phyloP scores from a whole-genome alignment of 1,140 invertebrate genomes.

The Episyrphus balteatus region DNA sequence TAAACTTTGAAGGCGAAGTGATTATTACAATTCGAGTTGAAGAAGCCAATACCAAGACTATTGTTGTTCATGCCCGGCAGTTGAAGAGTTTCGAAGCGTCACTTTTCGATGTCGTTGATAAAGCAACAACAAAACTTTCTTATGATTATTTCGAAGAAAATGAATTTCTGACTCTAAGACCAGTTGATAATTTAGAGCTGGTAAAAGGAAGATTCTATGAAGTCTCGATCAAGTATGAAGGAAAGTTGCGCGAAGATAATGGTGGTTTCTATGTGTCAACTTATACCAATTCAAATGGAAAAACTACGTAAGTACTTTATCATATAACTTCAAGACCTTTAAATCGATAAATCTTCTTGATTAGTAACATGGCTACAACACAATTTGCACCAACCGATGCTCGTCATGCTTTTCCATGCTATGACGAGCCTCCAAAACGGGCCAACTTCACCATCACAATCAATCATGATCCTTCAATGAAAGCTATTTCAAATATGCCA shows the following conservation, averaged over 20 bases:
- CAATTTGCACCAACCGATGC: slow-evolving; percentile 48
- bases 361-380: slow-evolving; percentile 17
- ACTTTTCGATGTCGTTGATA: not conserved
- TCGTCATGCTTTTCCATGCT: slow-evolving; percentile 68
- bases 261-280: slow-evolving; percentile 48
- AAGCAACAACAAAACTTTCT: slow-evolving; percentile 1
- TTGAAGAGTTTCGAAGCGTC: slow-evolving; percentile 6
- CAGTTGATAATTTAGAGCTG: slow-evolving; percentile 33
- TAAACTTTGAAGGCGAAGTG: no score
- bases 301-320: not conserved
- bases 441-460: slow-evolving; percentile 57
- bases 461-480: slow-evolving; percentile 41
- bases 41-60: slow-evolving; percentile 11
- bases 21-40: no score
- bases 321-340: not conserved
- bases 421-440: slow-evolving; percentile 71
- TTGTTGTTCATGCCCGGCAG: slow-evolving; percentile 35
- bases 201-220: not conserved
- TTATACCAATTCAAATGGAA: slow-evolving; percentile 21
- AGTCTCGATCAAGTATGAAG: slow-evolving; percentile 39
- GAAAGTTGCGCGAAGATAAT: slow-evolving; percentile 42
- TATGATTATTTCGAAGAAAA: slow-evolving; percentile 9
- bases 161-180: slow-evolving; percentile 25
- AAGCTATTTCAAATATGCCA: slow-evolving; percentile 58
- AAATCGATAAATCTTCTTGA: not conserved